Conservation (phyloP, 2,113 vertebrate genomes). For the Dascyllus trimaculatus region DNA sequence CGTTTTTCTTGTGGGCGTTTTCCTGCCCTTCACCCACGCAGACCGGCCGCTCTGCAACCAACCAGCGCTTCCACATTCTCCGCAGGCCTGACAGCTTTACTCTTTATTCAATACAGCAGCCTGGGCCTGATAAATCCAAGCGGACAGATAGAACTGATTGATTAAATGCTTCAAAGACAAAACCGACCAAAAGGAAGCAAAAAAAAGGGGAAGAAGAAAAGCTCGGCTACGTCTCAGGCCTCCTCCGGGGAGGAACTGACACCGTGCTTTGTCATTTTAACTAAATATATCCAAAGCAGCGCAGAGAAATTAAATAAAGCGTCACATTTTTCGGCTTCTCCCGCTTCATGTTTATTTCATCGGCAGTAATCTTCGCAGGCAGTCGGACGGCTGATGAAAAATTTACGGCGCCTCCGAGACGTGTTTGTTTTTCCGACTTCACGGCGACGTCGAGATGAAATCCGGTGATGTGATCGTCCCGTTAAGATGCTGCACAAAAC, state of each 20-base stretch:
- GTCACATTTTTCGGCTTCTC: constrained; percentile 4
- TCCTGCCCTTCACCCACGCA: constrained; percentile 39
- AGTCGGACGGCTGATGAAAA: constrained; percentile 10
- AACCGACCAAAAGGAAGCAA: constrained; percentile 9
- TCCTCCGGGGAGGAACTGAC: background rate
- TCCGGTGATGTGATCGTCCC: background rate
- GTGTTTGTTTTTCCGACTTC: constrained; percentile 27
- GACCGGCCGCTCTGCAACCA: constrained; percentile 42
- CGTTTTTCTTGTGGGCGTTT: constrained; percentile 42
- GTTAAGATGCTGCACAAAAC: background rate
- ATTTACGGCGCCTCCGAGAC: background rate
- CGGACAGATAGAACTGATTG: constrained; percentile 56
- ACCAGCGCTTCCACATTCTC: constrained; percentile 33
- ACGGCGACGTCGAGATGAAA: constrained; percentile 4
- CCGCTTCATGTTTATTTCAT: constrained; percentile 16
- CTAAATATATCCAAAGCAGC: constrained; percentile 26
- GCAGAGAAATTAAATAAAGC: constrained; percentile 4
- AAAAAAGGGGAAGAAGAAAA: background rate
- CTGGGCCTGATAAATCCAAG: constrained; percentile 40
- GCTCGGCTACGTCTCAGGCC: background rate
- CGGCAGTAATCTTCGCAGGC: background rate
- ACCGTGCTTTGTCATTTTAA: constrained; percentile 14
- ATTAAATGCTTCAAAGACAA: constrained; percentile 62
- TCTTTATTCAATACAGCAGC: constrained; percentile 50
- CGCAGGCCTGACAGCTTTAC: constrained; percentile 58